A percentile compares a stretch with the other conserved stretches of the same genome.
These are phyloP conservation scores for Danaus plexippus DNA, from an alignment of 1,140 invertebrate species.

Conservation along the genomic window DNA sequence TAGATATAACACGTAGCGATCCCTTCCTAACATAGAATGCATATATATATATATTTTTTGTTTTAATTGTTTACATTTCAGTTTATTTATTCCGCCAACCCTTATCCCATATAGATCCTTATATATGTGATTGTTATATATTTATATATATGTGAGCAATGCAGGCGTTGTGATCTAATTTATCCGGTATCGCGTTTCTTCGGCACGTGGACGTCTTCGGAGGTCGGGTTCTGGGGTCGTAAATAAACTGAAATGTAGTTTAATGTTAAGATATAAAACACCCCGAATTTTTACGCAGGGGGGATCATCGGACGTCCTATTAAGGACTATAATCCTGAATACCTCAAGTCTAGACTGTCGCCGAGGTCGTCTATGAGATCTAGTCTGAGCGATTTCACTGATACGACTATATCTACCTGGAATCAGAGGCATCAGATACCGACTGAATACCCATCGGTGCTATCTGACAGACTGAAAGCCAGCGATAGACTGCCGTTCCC, in stretches of 20 bases:
- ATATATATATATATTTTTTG: slow-evolving; percentile 5
- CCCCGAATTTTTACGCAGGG: slow-evolving; percentile 46
- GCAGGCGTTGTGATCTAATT: slow-evolving; percentile 6
- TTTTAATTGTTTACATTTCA: slow-evolving; percentile 69
- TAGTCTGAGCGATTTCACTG: slow-evolving; percentile 64
- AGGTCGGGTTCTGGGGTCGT: slow-evolving; percentile 30
- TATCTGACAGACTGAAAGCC: slow-evolving; percentile 57
- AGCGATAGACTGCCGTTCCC: slow-evolving; percentile 45
- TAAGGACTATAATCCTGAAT: slow-evolving; percentile 62
- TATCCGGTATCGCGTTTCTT: slow-evolving; percentile 6
- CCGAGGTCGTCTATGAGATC: slow-evolving; percentile 62
- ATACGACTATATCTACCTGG: slow-evolving; percentile 64
- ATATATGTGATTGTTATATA: slow-evolving; percentile 39
- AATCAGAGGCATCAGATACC: slow-evolving; percentile 46
- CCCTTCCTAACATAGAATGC: slow-evolving; percentile 9
- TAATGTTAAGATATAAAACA: slow-evolving; percentile 30
- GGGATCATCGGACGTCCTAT: slow-evolving; percentile 57
- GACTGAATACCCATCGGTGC: slow-evolving; percentile 56
- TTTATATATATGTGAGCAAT: slow-evolving; percentile 20
- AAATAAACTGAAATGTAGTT: slow-evolving; percentile 70
- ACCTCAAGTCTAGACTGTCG: slow-evolving; percentile 47
- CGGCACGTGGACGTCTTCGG: slow-evolving; percentile 14
- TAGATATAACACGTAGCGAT: background rate
- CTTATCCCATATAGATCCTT: slow-evolving; percentile 33
- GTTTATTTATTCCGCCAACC: slow-evolving; percentile 60